These are phyloP conservation scores for Lepus townsendii DNA, from an alignment of 2,797 vertebrate genomes.

Conservation along the genomic window DNA sequence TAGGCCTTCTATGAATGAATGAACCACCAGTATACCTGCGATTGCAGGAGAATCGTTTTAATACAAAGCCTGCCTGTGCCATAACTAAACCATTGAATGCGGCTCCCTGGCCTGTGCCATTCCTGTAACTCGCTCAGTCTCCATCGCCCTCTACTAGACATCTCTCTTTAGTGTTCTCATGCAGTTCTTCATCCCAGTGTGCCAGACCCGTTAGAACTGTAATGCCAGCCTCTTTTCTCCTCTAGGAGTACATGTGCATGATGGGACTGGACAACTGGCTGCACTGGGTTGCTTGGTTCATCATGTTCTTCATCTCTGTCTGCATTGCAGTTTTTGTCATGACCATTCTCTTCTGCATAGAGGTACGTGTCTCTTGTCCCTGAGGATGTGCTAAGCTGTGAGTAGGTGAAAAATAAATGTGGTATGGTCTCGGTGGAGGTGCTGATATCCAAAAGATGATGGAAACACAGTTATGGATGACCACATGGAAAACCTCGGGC, in stretches of 20 bases:
- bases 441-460: background rate
- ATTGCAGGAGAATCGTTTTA: background rate
- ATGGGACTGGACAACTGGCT: constrained; percentile 69
- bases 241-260: constrained; percentile 63
- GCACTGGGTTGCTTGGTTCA: constrained; percentile 72
- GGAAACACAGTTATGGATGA: background rate
- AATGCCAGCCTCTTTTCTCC: background rate
- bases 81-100: background rate
- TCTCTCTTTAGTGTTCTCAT: background rate
- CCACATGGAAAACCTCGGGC: background rate
- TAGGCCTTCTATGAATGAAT: background rate
- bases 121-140: background rate
- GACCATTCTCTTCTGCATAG: constrained; percentile 62
- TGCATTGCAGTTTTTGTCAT: constrained; percentile 34
- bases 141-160: background rate
- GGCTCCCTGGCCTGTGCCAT: background rate
- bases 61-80: background rate
- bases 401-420: background rate
- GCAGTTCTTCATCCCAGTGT: background rate
- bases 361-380: constrained; percentile 40
- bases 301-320: constrained; percentile 51
- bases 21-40: background rate
- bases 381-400: background rate
- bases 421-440: background rate
- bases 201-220: background rate